phyloP scores from a whole-genome alignment of 1,140 invertebrate genomes.

The Drosophila equinoxialis region DNA sequence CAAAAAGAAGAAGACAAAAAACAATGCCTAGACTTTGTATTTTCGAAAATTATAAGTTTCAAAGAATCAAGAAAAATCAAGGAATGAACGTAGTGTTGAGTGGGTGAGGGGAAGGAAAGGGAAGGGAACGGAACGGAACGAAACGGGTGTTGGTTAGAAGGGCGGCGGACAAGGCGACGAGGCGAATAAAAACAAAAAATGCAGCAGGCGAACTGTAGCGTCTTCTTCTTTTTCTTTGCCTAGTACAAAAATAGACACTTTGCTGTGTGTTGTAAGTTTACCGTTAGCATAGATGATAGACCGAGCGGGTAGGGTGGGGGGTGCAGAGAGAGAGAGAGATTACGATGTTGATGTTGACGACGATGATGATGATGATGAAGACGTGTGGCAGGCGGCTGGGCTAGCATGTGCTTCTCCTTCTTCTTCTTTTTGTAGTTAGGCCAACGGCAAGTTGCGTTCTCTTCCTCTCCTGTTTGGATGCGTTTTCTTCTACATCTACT shows the following conservation, averaged over 20 bases:
- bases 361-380: constrained; percentile 6
- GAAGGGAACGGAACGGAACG: too few relatives aligned
- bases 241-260: constrained; percentile 71
- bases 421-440: neutral
- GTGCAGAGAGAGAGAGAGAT: neutral
- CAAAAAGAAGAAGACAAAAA: constrained; percentile 48
- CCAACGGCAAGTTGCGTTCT: constrained; percentile 5
- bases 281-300: constrained; percentile 54
- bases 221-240: neutral
- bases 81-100: constrained; percentile 35
- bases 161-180: constrained; percentile 4
- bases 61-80: constrained; percentile 62
- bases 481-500: neutral
- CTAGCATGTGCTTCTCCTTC: neutral
- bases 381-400: neutral
- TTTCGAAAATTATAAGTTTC: constrained; percentile 72
- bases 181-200: neutral
- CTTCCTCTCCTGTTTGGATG: neutral
- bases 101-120: neutral
- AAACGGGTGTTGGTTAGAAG: constrained; percentile 1
- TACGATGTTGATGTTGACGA: neutral
- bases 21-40: constrained; percentile 78
- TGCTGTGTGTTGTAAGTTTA: constrained; percentile 62
- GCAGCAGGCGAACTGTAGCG: constrained; percentile 16
- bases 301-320: neutral